Percentiles rank a stretch among this genome's conserved stretches.
Evolutionary conservation across 2,888 invertebrate species (phyloP).

Genomic region (Eristalis intricaria): DNA sequence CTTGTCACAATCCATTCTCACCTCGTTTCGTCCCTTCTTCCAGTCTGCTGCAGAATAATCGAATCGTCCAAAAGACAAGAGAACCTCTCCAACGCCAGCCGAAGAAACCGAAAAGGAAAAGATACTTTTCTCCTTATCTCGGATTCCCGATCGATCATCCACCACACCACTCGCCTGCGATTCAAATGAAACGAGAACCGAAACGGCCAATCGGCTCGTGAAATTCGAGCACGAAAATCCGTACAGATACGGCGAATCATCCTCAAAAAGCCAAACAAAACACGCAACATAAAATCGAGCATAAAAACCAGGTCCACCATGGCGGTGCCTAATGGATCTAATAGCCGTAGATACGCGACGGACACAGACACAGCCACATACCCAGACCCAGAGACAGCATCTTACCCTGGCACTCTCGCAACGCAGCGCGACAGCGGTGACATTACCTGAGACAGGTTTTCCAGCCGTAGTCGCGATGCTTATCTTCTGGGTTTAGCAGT

Average conservation of each 20-base stretch:
- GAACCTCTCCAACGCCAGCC: neutral
- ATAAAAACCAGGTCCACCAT: conserved; percentile 10
- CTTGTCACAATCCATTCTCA: neutral
- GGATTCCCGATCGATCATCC: conserved; percentile 12
- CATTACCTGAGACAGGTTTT: conserved; percentile 53
- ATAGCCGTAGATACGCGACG: conserved; percentile 16
- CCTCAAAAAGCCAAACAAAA: conserved; percentile 10
- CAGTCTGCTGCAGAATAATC: neutral
- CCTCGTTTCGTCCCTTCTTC: neutral
- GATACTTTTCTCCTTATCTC: conserved; percentile 4
- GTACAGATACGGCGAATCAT: conserved; percentile 30
- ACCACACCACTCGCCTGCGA: conserved; percentile 6
- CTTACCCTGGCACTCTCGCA: neutral
- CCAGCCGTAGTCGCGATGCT: conserved; percentile 9
- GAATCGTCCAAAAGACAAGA: neutral
- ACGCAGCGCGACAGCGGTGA: neutral
- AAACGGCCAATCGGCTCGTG: conserved; percentile 21
- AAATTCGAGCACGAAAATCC: conserved; percentile 30
- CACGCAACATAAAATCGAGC: conserved; percentile 5
- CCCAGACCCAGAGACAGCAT: conserved; percentile 9
- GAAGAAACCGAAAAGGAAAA: neutral
- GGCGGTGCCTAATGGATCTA: conserved; percentile 40
- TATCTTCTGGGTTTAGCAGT: conserved; percentile 44
- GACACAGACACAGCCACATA: conserved; percentile 28
- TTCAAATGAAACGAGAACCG: neutral